Conservation (phyloP, 2,113 vertebrate genomes). For the Phainopepla nitens region DNA sequence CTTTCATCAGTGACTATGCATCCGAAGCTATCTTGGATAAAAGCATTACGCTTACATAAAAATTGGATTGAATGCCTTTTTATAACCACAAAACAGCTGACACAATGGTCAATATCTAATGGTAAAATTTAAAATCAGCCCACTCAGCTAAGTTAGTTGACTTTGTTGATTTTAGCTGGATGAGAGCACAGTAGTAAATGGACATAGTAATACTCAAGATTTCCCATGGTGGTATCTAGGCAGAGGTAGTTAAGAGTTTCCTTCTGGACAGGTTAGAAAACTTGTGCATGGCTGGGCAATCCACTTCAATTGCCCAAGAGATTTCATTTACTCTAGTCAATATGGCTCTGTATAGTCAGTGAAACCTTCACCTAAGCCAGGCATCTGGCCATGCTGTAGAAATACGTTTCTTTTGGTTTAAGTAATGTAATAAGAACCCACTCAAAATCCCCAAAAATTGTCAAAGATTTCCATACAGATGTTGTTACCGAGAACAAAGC, state of each 20-base stretch:
- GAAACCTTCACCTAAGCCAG: background rate
- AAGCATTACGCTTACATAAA: background rate
- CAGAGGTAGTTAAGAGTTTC: background rate
- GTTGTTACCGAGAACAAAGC: background rate
- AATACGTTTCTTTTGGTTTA: background rate
- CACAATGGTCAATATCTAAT: background rate
- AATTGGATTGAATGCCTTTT: background rate
- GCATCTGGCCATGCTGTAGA: background rate
- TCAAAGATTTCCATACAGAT: background rate
- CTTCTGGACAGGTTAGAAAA: background rate
- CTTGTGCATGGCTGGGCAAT: background rate
- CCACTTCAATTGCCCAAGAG: background rate
- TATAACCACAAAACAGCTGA: background rate
- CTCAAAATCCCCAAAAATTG: background rate
- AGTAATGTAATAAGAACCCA: accelerated
- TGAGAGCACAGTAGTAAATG: background rate
- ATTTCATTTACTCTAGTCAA: background rate
- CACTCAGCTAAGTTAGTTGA: background rate
- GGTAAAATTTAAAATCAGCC: background rate
- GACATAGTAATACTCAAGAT: background rate
- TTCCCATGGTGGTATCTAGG: background rate
- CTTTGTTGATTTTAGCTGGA: background rate
- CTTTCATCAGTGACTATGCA: background rate
- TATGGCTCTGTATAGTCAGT: background rate
- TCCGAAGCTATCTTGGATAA: background rate